A percentile compares a stretch with the other conserved stretches of the same genome.
Conservation (phyloP, 2,113 vertebrate species). For the Vulpes vulpes region DNA sequence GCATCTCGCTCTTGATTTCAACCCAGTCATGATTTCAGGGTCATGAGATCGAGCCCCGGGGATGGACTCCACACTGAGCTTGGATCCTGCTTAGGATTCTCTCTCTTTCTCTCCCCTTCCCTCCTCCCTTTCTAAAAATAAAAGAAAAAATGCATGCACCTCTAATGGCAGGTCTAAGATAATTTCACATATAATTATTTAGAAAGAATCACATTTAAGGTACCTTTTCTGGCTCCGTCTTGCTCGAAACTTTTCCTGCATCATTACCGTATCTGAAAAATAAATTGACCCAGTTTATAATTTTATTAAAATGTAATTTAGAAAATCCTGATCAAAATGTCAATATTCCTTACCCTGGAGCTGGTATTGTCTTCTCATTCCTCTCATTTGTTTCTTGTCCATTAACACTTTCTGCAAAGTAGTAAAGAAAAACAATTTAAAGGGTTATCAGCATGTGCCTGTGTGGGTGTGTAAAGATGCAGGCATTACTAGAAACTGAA, state of each 20-base stretch:
- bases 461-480: no score
- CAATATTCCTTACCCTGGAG: constrained; percentile 85
- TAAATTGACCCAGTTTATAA: constrained; percentile 71
- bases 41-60: not conserved
- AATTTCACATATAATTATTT: not conserved
- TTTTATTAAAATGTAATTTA: constrained; percentile 63
- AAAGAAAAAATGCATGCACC: constrained; percentile 2
- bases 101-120: not conserved
- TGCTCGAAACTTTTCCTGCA: constrained; percentile 69
- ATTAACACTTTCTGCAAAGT: no score
- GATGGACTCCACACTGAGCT: not conserved
- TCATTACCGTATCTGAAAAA: constrained; percentile 85
- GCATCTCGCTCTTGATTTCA: not conserved
- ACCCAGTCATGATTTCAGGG: not conserved
- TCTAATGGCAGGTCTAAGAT: constrained; percentile 12
- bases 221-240: constrained; percentile 87
- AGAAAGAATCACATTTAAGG: constrained; percentile 54
- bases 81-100: not conserved
- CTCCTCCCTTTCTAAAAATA: not conserved
- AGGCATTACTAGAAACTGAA: no score
- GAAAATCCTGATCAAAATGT: constrained; percentile 75
- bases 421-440: no score
- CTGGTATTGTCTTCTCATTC: not conserved
- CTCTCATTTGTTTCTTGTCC: no score
- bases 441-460: no score